Base-by-base conservation (phyloP, 2,888 invertebrate species). In the Archips xylosteana region DNA sequence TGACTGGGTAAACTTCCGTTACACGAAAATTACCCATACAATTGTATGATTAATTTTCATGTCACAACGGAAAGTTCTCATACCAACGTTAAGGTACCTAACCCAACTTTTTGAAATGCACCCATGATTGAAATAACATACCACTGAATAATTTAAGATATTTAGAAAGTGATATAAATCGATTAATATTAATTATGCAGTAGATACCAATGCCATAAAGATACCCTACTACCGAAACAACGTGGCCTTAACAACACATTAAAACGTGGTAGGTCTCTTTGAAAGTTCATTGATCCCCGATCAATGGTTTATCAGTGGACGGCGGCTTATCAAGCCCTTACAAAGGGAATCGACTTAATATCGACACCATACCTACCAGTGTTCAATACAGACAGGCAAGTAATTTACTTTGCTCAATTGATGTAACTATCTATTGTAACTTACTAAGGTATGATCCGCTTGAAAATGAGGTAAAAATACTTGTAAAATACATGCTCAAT, bases 291-390 rank as follows among this genome's bases (percentile, higher is more conserved):
- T 86, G 84, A 85, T 83, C 81, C 78, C 73, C 81, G 81, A 85
- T 87, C 86, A 82, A 87, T 88, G 86, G 83, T 84, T 86, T 88
- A 88, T 87, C 85, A 80, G 74, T 76, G 57, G 23, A 78, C 77
- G 77, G 79, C 76, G 74, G 76, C 81, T 83, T 85, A 82, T 81
- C 82, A 76, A 71, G 60, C 75, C 77, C 78, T 80, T 80, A 82
- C 75, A 81, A 79, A 84, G 80, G 79, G 77, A 74, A 77, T 75
- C 81, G 81, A 82, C 81, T 78, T 76, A 81, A 76, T 79, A 78
- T 78, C 75, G 78, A 68, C 63, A 68, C 57, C 62, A 47, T 32
- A 64, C 49, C 60, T 23, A 54, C 51, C 49, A 47, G 9, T 36
- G 23, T n/a, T 61, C 12, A n/a, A 66, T 60, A 59, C 47, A 71